Conservation (phyloP, 2,797 vertebrate genomes). For the Nyctibius grandis region DNA sequence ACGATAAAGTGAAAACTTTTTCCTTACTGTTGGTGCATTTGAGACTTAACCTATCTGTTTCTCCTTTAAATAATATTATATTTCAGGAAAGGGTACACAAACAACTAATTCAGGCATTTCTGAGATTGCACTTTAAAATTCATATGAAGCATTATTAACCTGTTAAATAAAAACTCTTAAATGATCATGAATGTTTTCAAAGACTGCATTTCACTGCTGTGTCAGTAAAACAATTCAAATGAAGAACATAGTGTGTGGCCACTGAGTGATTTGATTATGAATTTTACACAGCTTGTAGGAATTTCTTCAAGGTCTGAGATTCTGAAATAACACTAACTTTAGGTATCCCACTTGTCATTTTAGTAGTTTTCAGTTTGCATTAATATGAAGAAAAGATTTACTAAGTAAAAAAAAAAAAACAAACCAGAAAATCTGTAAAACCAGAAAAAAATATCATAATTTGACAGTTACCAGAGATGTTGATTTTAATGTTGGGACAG, state of each 20-base stretch:
- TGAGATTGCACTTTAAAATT: not conserved
- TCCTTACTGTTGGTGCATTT: not conserved
- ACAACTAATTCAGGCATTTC: not conserved
- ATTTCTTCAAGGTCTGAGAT: not conserved
- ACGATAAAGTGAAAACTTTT: not conserved
- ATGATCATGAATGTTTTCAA: not conserved
- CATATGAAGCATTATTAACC: not conserved
- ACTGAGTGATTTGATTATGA: not conserved
- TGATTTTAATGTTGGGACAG: not conserved
- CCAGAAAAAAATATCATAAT: rapidly evolving
- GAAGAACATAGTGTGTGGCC: not conserved
- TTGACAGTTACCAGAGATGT: rapidly evolving
- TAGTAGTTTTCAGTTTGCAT: not conserved
- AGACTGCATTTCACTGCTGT: not conserved
- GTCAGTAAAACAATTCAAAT: not conserved
- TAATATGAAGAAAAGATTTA: not conserved
- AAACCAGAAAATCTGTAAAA: not conserved
- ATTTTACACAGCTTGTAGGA: not conserved
- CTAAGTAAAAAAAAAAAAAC: not conserved
- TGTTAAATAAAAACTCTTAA: not conserved
- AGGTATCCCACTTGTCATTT: not conserved
- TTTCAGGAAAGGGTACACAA: not conserved
- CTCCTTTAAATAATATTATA: not conserved
- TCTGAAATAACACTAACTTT: not conserved
- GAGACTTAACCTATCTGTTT: not conserved